Base-by-base conservation (phyloP, 1,140 invertebrate genomes). In the Drosophila pandora region DNA sequence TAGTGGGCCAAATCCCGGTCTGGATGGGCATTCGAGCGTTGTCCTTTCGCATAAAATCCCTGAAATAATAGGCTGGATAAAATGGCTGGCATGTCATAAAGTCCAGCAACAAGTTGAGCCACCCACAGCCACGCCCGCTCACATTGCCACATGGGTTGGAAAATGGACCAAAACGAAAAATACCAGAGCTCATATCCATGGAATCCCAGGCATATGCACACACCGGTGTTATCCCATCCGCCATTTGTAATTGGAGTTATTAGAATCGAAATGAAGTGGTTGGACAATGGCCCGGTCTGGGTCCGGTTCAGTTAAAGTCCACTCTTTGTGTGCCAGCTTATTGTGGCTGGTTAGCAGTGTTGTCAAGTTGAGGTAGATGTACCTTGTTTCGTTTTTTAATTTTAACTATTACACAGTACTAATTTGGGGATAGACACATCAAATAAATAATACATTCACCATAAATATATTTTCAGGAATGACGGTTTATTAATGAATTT, bases 201-300 rank as follows among this genome's bases (percentile, higher is more conserved):
- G 39, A 52, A 49, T 37, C 54, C 23, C 71, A 41, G 43, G 53
- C 63, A 74, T 67, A 85, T 78, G 65, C 73, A 74, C 73, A 80
- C 77, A 76, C 77, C 34, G 68, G 69, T 50, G 87, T 87, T 71
- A 87, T 69, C 37, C 69, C 61, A 59, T 65, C 67, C 78, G 79
- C 82, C 79, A 88, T 88, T 83, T 73, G 83, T 88, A 88, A 88
- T 87, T 87, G 83, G 83, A 88, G 83, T 87, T 87, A 88, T 87
- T 87, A 82, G 83, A 87, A 82, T 87, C 79, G 82, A 87, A 87
- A 79, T 81, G 75, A 79, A 72, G 69, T 73, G 58, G 71, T 25
- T 57, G 25, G 25, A 57, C 53, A 62, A 67, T 63, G 74, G 52
- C 28, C 74, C 43, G 49, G 64, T 28, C 30, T 39, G 22, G 58